Evolutionary conservation across 2,888 invertebrate species (phyloP).

Genomic region (Pecten maximus): DNA sequence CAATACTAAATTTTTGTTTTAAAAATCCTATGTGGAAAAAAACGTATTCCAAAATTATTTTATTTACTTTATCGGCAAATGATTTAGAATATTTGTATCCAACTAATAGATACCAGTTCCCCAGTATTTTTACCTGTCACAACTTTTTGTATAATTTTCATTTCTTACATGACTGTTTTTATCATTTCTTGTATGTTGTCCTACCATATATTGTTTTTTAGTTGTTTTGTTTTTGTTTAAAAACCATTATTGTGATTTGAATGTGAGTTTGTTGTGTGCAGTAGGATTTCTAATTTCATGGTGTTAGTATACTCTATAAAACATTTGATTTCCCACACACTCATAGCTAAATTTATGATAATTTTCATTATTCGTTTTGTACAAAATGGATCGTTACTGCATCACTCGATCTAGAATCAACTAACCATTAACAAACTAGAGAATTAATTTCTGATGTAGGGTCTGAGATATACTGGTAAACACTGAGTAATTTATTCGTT

Average conservation of each 20-base stretch:
- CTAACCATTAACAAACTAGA: too few relatives aligned
- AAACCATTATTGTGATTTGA: background rate
- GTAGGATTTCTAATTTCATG: background rate
- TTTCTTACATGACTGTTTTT: background rate
- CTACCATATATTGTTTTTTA: background rate
- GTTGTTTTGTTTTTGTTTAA: conserved; percentile 9
- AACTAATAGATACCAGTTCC: too few relatives aligned
- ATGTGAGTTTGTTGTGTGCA: background rate
- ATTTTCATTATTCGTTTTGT: too few relatives aligned
- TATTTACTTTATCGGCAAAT: too few relatives aligned
- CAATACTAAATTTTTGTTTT: background rate
- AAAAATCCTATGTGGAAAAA: background rate
- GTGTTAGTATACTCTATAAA: background rate
- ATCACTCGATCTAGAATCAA: too few relatives aligned
- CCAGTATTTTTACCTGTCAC: background rate
- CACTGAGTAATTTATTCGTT: background rate
- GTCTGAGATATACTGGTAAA: background rate
- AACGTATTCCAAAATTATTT: too few relatives aligned
- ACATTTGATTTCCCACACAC: too few relatives aligned
- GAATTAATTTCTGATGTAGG: too few relatives aligned
- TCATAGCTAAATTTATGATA: too few relatives aligned
- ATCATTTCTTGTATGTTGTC: background rate
- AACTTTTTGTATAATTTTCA: background rate
- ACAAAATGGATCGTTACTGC: too few relatives aligned
- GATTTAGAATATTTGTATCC: too few relatives aligned